These are phyloP conservation scores for Clarias laeviceps DNA, from an alignment of 2,797 vertebrate species.

Conservation along the genomic window DNA sequence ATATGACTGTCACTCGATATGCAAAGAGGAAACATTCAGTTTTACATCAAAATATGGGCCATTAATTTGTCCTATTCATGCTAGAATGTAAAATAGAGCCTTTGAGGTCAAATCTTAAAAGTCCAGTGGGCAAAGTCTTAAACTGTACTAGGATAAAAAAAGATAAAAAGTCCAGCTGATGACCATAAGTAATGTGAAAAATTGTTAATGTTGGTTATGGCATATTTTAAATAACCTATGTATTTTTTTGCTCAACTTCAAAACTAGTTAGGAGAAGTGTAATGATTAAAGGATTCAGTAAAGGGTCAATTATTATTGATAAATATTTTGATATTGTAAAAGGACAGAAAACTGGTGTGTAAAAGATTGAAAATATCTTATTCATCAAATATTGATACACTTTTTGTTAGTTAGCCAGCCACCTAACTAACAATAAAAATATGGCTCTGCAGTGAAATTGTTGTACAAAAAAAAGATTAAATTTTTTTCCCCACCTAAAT, in stretches of 20 bases:
- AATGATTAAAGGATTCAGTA: neutral
- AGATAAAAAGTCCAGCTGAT: neutral
- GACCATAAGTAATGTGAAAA: neutral
- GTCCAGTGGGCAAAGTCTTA: neutral
- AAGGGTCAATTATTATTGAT: neutral
- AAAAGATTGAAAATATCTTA: neutral
- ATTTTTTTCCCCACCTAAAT: neutral
- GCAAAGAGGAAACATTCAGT: conserved; percentile 38
- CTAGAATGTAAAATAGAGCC: neutral
- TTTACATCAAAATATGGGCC: conserved; percentile 26
- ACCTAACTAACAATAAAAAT: conserved; percentile 37
- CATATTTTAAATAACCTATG: neutral
- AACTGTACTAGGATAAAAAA: neutral
- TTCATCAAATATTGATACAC: neutral
- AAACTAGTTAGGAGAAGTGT: neutral
- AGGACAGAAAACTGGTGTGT: neutral
- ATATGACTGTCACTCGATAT: conserved; percentile 31
- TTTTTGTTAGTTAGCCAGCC: conserved; percentile 36
- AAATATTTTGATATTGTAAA: neutral
- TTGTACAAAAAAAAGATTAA: neutral
- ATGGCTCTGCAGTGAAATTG: neutral
- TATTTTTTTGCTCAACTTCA: neutral
- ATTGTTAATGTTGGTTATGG: neutral
- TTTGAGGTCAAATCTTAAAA: neutral
- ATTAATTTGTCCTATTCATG: conserved; percentile 14